Evolutionary conservation across 1,140 invertebrate species (phyloP).

Genomic region (Drosophila tani): DNA sequence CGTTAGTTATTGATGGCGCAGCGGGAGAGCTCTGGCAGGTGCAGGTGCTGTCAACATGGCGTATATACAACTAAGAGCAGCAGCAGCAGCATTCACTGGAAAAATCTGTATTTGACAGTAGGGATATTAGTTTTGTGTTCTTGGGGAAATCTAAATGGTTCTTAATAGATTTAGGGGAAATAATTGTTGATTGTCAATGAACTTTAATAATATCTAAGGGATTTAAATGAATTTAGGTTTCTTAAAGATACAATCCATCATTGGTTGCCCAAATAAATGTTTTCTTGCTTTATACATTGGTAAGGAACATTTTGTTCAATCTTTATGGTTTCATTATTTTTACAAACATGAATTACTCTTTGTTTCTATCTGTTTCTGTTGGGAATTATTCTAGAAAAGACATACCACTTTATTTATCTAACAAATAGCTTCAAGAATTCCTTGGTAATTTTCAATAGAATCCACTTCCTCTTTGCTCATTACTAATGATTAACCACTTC

Average conservation of each 20-base stretch:
- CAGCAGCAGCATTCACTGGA: neutral
- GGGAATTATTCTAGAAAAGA: too few relatives aligned
- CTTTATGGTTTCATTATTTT: too few relatives aligned
- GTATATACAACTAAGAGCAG: constrained; percentile 26
- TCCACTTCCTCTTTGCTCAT: neutral
- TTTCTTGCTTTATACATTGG: too few relatives aligned
- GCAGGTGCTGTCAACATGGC: constrained; percentile 34
- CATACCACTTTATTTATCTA: too few relatives aligned
- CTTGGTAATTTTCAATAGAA: neutral
- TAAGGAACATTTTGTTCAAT: too few relatives aligned
- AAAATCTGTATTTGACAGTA: neutral
- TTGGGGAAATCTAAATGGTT: neutral
- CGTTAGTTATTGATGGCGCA: constrained; percentile 51
- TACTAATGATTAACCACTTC: neutral
- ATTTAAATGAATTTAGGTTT: too few relatives aligned
- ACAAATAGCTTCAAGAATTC: neutral
- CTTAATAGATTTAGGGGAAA: neutral
- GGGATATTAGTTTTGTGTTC: neutral
- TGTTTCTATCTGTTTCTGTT: too few relatives aligned
- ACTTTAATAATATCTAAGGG: too few relatives aligned
- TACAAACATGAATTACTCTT: too few relatives aligned
- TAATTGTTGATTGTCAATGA: neutral
- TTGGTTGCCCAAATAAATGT: too few relatives aligned
- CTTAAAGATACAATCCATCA: too few relatives aligned
- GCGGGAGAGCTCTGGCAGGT: constrained; percentile 23